Percentiles rank a stretch among this genome's conserved stretches.
These are phyloP conservation scores for Tragelaphus buxtoni DNA, from an alignment of 2,113 vertebrate genomes.

Conservation along the genomic window DNA sequence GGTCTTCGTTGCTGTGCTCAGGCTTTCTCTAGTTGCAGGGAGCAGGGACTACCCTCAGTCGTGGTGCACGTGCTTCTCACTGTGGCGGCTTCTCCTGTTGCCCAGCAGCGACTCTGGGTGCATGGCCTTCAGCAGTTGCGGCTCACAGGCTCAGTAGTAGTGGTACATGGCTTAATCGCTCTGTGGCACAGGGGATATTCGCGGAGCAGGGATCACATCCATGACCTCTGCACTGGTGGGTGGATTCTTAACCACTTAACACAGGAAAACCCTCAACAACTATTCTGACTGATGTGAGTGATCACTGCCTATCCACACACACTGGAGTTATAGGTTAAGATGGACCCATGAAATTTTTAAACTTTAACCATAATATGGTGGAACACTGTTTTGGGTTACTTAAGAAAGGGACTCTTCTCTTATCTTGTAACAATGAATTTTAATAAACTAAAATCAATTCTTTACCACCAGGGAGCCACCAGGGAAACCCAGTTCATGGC, in stretches of 20 bases:
- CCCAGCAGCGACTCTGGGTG: background rate
- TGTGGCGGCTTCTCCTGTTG: background rate
- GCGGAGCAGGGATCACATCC: background rate
- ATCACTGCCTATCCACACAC: background rate
- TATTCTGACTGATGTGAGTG: background rate
- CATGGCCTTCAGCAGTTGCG: background rate
- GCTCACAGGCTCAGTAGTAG: background rate
- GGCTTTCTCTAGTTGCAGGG: background rate
- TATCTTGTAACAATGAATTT: background rate
- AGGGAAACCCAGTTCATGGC: background rate
- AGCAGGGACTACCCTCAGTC: background rate
- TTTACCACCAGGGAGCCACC: background rate
- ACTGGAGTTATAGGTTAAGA: background rate
- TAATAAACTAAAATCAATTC: slow-evolving; percentile 23
- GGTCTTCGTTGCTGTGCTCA: background rate
- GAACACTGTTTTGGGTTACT: background rate
- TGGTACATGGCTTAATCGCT: background rate
- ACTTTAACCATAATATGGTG: background rate
- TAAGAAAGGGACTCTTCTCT: background rate
- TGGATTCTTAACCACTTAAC: background rate
- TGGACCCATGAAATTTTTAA: background rate
- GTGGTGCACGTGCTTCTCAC: background rate
- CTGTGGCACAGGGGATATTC: background rate
- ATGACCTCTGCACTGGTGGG: background rate
- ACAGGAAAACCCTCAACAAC: background rate